A percentile compares a stretch with the other conserved stretches of the same genome.
These are phyloP conservation scores for Sapajus apella DNA, from an alignment of 2,113 vertebrate genomes.

Conservation along the genomic window DNA sequence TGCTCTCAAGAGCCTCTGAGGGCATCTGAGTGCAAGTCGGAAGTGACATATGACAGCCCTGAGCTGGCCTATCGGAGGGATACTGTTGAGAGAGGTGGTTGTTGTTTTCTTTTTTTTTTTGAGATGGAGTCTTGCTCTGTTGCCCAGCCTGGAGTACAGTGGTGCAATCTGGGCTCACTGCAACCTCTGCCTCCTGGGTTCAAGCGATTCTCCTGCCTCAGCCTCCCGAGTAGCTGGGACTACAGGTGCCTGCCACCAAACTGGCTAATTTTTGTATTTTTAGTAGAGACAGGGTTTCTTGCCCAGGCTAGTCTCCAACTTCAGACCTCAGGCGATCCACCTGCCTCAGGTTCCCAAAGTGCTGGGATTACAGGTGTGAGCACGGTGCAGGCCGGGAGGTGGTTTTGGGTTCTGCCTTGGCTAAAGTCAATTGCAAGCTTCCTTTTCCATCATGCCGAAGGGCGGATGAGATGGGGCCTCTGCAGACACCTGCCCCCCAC, in stretches of 20 bases:
- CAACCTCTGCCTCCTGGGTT: too few relatives aligned
- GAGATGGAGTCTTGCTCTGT: too few relatives aligned
- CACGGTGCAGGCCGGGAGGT: fast-evolving
- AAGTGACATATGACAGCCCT: fast-evolving
- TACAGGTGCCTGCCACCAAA: fast-evolving
- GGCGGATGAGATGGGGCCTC: neutral
- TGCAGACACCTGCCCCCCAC: neutral
- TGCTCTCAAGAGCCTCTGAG: neutral
- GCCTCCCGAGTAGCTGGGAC: fast-evolving
- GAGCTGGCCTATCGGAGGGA: neutral
- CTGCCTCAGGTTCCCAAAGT: too few relatives aligned
- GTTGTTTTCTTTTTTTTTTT: too few relatives aligned
- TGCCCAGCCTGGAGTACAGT: too few relatives aligned
- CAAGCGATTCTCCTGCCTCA: too few relatives aligned
- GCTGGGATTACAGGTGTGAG: too few relatives aligned
- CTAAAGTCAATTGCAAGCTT: fast-evolving
- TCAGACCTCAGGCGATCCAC: too few relatives aligned
- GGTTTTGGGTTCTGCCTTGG: fast-evolving
- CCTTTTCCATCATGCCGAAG: fast-evolving
- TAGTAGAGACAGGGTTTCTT: too few relatives aligned
- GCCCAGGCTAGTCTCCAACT: too few relatives aligned
- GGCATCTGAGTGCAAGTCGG: neutral
- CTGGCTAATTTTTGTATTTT: too few relatives aligned
- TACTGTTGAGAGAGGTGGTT: neutral
- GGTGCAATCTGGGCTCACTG: too few relatives aligned